phyloP scores from a whole-genome alignment of 2,888 invertebrate species.

The Caenorhabditis sinica region DNA sequence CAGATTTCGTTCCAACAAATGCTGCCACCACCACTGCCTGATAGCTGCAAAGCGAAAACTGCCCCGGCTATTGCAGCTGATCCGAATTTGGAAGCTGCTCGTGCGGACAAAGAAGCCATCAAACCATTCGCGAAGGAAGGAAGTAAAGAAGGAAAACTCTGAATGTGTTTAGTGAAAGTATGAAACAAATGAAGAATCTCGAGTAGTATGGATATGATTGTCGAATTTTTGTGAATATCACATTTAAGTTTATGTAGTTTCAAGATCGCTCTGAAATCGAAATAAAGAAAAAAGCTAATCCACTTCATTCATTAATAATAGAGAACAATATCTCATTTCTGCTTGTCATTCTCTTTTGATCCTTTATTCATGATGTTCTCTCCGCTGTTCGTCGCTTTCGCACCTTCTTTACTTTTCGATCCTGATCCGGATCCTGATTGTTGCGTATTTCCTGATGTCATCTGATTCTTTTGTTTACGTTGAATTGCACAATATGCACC shows the following conservation, averaged over 20 bases:
- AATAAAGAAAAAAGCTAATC: background rate
- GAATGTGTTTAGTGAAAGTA: background rate
- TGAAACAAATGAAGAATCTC: background rate
- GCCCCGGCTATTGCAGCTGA: conserved; percentile 64
- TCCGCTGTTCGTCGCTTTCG: background rate
- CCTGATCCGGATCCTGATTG: too few species aligned
- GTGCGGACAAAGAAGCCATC: conserved; percentile 65
- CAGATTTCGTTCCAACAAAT: conserved; percentile 59
- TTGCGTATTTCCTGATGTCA: background rate
- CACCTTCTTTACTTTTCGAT: background rate
- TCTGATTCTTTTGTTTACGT: background rate
- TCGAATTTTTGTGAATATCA: background rate
- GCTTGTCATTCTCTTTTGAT: background rate
- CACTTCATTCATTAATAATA: background rate
- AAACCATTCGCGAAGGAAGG: conserved; percentile 55
- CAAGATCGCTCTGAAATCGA: too few species aligned
- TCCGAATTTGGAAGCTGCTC: conserved; percentile 43
- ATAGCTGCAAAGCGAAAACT: conserved; percentile 40
- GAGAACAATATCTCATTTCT: background rate
- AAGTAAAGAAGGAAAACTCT: background rate
- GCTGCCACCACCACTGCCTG: conserved; percentile 46
- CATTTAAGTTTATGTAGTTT: too few species aligned
- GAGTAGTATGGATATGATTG: background rate
- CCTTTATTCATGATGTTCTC: background rate
- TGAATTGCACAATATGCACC: background rate